Evolutionary conservation across 2,888 invertebrate species (phyloP).

Genomic region (Muscina levida): DNA sequence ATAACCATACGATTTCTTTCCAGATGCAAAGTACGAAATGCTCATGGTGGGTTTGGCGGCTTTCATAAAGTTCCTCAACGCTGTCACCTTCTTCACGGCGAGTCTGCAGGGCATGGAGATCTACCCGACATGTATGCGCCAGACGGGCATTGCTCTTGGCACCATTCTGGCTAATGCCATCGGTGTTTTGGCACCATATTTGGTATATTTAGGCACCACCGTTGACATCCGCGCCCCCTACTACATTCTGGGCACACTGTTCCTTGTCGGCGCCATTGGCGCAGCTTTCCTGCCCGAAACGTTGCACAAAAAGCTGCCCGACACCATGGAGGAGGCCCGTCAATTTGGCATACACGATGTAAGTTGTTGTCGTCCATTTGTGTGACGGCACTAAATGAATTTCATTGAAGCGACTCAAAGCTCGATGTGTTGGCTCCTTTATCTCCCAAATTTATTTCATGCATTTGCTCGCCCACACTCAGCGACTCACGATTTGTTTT

Average conservation of each 20-base stretch:
- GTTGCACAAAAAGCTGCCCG: constrained; percentile 83
- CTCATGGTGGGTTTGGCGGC: constrained; percentile 79
- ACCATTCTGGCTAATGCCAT: constrained; percentile 82
- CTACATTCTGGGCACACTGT: constrained; percentile 78
- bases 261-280: constrained; percentile 80
- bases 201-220: constrained; percentile 82
- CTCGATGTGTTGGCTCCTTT: not conserved
- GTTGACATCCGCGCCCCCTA: constrained; percentile 80
- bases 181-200: constrained; percentile 83
- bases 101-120: constrained; percentile 84
- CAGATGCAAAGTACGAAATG: constrained; percentile 74
- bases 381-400: constrained; percentile 16
- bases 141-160: constrained; percentile 84
- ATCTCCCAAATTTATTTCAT: constrained; percentile 59
- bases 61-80: constrained; percentile 81
- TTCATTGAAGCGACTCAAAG: constrained; percentile 40
- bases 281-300: constrained; percentile 84
- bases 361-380: constrained; percentile 59
- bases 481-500: not conserved
- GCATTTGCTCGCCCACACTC: constrained; percentile 17
- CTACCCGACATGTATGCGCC: constrained; percentile 85
- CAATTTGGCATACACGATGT: constrained; percentile 81
- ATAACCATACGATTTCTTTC: not conserved
- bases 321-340: constrained; percentile 83
- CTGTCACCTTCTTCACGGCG: constrained; percentile 82